Percentiles rank a stretch among this genome's conserved stretches.
Evolutionary conservation across 2,113 vertebrate genomes (phyloP).

Genomic region (Epinephelus cyanopodus): DNA sequence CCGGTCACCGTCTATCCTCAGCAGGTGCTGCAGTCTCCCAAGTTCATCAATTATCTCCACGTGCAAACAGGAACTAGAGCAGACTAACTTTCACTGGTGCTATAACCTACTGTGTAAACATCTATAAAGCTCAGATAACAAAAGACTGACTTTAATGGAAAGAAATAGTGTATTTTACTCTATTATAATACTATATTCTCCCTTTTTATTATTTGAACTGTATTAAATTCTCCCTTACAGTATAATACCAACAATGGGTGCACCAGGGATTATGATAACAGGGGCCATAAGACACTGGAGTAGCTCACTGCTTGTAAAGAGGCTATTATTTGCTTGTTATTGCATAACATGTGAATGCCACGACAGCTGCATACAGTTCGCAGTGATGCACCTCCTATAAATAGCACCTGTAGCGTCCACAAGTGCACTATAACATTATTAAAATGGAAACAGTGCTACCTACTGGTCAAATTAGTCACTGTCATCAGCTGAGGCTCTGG

Average conservation of each 20-base stretch:
- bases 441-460: conserved; percentile 57
- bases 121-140: neutral
- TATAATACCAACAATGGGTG: neutral
- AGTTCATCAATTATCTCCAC: conserved; percentile 27
- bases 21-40: conserved; percentile 37
- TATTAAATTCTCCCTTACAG: neutral
- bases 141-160: neutral
- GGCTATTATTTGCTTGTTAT: conserved; percentile 36
- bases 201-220: neutral
- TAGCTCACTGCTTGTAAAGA: conserved; percentile 11
- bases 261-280: neutral
- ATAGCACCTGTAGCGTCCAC: conserved; percentile 35
- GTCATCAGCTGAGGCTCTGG: neutral
- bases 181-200: neutral
- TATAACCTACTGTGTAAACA: neutral
- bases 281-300: neutral
- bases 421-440: neutral
- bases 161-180: neutral
- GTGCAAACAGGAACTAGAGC: neutral
- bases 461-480: conserved; percentile 24
- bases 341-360: conserved; percentile 42
- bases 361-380: conserved; percentile 50
- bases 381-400: conserved; percentile 35
- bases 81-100: neutral
- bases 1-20: conserved; percentile 39